Conservation (phyloP, 1,140 invertebrate genomes). For the Drosophila tropicalis region DNA sequence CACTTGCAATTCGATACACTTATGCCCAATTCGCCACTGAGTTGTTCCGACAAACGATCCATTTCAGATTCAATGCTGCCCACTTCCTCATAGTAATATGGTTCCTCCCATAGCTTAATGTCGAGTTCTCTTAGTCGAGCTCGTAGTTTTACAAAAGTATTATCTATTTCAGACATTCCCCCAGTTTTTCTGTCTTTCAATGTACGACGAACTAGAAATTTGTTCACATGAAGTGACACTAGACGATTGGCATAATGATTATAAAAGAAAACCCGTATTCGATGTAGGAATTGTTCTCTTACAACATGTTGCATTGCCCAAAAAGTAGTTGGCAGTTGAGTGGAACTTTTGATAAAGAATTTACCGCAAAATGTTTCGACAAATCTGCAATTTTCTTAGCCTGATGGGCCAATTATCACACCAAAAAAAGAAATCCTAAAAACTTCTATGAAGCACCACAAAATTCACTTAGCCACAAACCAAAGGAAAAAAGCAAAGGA, state of each 20-base stretch:
- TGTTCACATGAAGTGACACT: background rate
- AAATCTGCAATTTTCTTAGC: conserved; percentile 25
- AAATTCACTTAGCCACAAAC: background rate
- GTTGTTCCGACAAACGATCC: conserved; percentile 85
- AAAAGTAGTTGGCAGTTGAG: background rate
- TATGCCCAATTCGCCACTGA: conserved; percentile 85
- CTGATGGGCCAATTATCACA: conserved; percentile 53
- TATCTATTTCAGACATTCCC: conserved; percentile 52
- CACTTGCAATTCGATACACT: conserved; percentile 83
- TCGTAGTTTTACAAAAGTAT: conserved; percentile 47
- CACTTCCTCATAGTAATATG: conserved; percentile 85
- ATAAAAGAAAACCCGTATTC: background rate
- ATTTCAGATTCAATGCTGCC: conserved; percentile 82
- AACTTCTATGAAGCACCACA: background rate
- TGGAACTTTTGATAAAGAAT: background rate
- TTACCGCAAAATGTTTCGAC: background rate
- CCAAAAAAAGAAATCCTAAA: conserved; percentile 19
- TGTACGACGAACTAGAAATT: background rate
- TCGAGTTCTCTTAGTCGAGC: conserved; percentile 36
- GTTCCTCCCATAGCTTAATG: conserved; percentile 89
- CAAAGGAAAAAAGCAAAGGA: conserved; percentile 27
- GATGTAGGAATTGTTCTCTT: too few species aligned
- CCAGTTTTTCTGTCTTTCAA: background rate
- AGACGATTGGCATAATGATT: background rate
- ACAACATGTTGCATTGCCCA: background rate